These are phyloP conservation scores for Rhorus exstirpatorius DNA, from an alignment of 2,888 invertebrate species.

Conservation along the genomic window DNA sequence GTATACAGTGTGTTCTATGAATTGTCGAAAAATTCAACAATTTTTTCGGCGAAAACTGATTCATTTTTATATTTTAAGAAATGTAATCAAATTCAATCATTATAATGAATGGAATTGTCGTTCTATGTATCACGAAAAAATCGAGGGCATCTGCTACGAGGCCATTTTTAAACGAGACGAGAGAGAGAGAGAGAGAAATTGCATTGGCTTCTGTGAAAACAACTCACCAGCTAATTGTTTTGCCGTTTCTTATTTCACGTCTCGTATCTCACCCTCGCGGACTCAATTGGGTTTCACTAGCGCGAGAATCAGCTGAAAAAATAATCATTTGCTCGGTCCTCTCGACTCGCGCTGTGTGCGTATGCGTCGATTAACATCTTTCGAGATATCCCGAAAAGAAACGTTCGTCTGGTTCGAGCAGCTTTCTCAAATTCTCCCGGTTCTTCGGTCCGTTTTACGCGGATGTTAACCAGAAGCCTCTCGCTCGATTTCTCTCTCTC, in stretches of 20 bases:
- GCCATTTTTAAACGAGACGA: constrained; percentile 3
- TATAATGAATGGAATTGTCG: not conserved
- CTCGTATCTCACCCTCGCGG: constrained; percentile 65
- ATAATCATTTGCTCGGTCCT: constrained; percentile 73
- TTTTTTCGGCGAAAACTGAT: not conserved
- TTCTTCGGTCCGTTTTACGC: constrained; percentile 25
- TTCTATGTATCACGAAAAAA: not conserved
- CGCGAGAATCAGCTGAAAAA: constrained; percentile 80
- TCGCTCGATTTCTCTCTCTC: constrained; percentile 9
- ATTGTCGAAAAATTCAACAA: too few species aligned
- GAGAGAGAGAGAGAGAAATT: constrained; percentile 54
- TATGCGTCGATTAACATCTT: constrained; percentile 54
- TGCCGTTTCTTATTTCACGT: constrained; percentile 67
- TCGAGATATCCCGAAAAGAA: constrained; percentile 51
- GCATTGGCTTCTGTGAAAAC: constrained; percentile 82
- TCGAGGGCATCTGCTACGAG: not conserved
- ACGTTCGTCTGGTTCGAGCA: constrained; percentile 14
- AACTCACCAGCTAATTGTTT: constrained; percentile 79
- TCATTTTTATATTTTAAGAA: too few species aligned
- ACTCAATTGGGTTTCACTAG: constrained; percentile 58
- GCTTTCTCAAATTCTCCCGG: constrained; percentile 49
- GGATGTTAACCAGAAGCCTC: constrained; percentile 65
- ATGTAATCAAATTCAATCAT: too few species aligned
- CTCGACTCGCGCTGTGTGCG: not conserved
- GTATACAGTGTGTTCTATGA: too few species aligned